Evolutionary conservation across 2,113 vertebrate genomes (phyloP), one percentile per base, ranked within the genome.

Genomic region (Callipepla squamata): DNA sequence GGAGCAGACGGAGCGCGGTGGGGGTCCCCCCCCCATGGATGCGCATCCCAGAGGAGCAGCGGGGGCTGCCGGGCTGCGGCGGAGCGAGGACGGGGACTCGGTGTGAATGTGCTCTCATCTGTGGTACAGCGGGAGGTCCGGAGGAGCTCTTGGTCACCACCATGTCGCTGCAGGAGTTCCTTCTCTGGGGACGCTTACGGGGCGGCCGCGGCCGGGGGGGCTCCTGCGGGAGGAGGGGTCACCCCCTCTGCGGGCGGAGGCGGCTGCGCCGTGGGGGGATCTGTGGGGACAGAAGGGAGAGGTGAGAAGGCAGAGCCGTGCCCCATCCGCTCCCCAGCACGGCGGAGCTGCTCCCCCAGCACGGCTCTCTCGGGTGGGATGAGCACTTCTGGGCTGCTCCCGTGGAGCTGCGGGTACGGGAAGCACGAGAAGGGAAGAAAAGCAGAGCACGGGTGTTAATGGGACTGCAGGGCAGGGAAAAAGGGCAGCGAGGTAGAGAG

Each of bases 181-280:
- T 85, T 75, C 76, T 21, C 87, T 68, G 66, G 5, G 95, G 16
- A n/a, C 36, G 72, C 85, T 92, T 89, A 98, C 45, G 97, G 98
- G 28, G 98, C 98, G 1, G 97, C 97, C 0, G 98, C 96, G 57
- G 96, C 97, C 0, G 98, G 95, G 5, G 98, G 97, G 42, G 98
- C 98, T 59, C 96, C 92, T n/a, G 98, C 97, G 0, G 98, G 98
- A 14, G 95, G 98, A 0, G 98, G 97, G 32, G 98, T 97, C n/a
- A 98, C 97, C 45, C 97, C 98, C n/a, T 99, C 99, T 5, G 98
- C 93, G 6, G 97, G 96, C 0, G 96, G 96, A 0, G 88, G 96
- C 0, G 86, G 98, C 95, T 98, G 57, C 11, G 98, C 96, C 7
- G 96, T 96, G 40, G 97, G 94, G 3, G 97, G 95, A 92, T 98